Evolutionary conservation across 1,140 invertebrate genomes (phyloP).

Genomic region (Hylaeus anthracinus): DNA sequence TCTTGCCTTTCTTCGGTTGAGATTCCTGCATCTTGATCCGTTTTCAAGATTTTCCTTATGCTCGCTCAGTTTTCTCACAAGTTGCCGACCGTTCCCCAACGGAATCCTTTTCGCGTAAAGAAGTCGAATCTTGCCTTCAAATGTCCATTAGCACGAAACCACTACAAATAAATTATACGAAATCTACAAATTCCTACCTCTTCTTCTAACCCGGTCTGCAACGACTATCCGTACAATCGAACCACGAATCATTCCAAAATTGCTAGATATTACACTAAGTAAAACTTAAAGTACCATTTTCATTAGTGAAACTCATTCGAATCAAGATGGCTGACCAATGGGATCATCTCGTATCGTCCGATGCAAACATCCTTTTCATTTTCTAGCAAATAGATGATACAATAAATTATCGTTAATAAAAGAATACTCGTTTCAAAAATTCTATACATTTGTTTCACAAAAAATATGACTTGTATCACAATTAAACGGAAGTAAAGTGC

Average conservation of each 20-base stretch:
- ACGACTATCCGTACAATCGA: conserved; percentile 16
- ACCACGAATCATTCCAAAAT: conserved; percentile 8
- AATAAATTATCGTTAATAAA: not conserved
- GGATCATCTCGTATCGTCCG: too few relatives aligned
- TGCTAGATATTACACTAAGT: not conserved
- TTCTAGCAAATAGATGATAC: too few relatives aligned
- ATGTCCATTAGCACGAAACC: not conserved
- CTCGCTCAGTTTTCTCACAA: conserved; percentile 42
- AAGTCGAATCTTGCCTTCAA: not conserved
- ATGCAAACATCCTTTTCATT: too few relatives aligned
- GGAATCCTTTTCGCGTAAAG: conserved; percentile 7
- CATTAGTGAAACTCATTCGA: not conserved
- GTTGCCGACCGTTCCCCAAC: not conserved
- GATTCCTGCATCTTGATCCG: conserved; percentile 75
- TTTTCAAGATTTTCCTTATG: conserved; percentile 14
- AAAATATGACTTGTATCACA: too few relatives aligned
- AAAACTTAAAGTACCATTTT: not conserved
- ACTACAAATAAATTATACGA: conserved; percentile 30
- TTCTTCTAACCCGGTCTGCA: conserved; percentile 31
- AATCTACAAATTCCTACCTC: conserved; percentile 4
- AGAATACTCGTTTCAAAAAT: not conserved
- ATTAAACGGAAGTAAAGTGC: not conserved
- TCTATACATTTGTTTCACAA: too few relatives aligned
- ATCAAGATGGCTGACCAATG: too few relatives aligned
- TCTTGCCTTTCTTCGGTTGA: conserved; percentile 81